Base-by-base conservation (phyloP, 2,888 invertebrate genomes). In the Alcis repandata region DNA sequence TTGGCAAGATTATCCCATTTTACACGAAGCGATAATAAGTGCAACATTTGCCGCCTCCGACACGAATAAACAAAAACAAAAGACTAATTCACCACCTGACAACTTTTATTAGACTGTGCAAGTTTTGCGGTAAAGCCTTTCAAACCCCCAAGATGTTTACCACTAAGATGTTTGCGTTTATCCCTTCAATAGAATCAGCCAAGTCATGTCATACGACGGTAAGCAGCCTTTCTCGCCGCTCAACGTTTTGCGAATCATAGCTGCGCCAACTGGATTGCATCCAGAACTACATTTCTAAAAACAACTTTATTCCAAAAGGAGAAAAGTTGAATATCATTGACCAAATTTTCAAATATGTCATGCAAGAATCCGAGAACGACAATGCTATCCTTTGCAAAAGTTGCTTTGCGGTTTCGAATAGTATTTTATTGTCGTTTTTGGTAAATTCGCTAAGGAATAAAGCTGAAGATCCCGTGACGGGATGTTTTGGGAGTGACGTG, bases 221-320 rank as follows among this genome's bases (percentile, higher is more conserved):
- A 64, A 70, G 68, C 61, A 54, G 64, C 57, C 33, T 58, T 51
- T 63, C 53, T 19, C 33, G 13, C 41, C 45, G n/a, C 36, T 59
- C 56, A 74, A 66, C 72, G 70, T 79, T 77, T 77, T 74, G 76
- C 76, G 78, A 75, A 79, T 79, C 79, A 80, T 72, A 79, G 76
- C 72, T 72, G 68, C 63, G 62, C 68, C 38, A 15, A 33, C 51
- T 46, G 53, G n/a, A 65, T 45, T 65, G 45, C 41, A 36, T 43
- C 32, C 20, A n/a, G 7, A 49, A 56, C 22, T 43, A 33, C 17
- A 13, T 38, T 52, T 19, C 13, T 53, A 61, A 60, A 38, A 43
- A 38, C 46, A 46, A 52, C 59, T 48, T 6, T 60, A 60, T 57
- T 2, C 2, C 20, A 54, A 60, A 7, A 1, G n/a, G 1, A 27